A percentile compares a stretch with the other conserved stretches of the same genome.
These are phyloP conservation scores for Anthopleura xanthogrammica DNA, from an alignment of 92 coral and sea anemone genomes.

Conservation along the genomic window DNA sequence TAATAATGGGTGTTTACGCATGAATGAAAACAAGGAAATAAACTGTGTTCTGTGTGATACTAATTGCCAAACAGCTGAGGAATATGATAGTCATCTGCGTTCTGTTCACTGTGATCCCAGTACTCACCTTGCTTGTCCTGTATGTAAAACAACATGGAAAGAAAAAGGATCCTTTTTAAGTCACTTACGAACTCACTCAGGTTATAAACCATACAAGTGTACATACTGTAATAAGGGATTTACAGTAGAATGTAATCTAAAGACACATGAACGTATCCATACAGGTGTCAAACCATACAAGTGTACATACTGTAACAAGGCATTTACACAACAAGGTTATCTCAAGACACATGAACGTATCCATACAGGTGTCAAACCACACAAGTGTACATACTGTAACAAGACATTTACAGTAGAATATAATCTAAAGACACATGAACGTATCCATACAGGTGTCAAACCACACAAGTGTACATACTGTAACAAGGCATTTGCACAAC, in stretches of 20 bases:
- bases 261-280: constrained; percentile 51
- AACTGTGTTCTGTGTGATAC: constrained; percentile 24
- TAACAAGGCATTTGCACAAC: constrained; percentile 2
- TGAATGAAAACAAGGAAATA: constrained; percentile 5
- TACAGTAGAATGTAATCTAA: constrained; percentile 27
- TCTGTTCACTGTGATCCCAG: background rate
- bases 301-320: constrained; percentile 59
- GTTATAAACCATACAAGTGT: constrained; percentile 50
- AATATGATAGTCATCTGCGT: constrained; percentile 11
- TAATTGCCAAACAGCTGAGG: constrained; percentile 14
- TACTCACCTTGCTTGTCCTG: constrained; percentile 11
- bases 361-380: constrained; percentile 58
- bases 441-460: constrained; percentile 48
- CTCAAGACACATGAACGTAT: constrained; percentile 50
- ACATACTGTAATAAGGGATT: constrained; percentile 53
- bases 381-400: constrained; percentile 41
- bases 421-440: constrained; percentile 11
- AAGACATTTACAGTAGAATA: constrained; percentile 23
- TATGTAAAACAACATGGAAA: constrained; percentile 13
- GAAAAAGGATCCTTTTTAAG: background rate
- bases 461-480: constrained; percentile 41
- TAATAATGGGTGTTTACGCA: background rate
- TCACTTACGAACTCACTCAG: constrained; percentile 50
- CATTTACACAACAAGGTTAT: constrained; percentile 4
- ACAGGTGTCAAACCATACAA: constrained; percentile 55